phyloP scores from a whole-genome alignment of 2,888 invertebrate genomes.

The Cenopis cana region DNA sequence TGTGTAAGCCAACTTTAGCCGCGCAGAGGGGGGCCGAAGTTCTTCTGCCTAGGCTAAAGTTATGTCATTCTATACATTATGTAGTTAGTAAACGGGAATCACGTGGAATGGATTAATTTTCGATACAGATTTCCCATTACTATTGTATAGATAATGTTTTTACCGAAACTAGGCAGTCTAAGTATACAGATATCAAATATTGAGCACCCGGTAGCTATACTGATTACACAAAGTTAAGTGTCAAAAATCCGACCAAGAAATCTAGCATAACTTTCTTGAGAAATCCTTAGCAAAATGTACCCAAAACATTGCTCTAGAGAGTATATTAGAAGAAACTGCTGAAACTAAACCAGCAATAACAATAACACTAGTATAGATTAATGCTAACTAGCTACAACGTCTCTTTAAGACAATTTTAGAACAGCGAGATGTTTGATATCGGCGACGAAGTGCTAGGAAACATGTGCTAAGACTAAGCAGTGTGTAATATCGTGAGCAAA shows the following conservation, averaged over 20 bases:
- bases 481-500: slow-evolving; percentile 31
- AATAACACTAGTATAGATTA: not conserved
- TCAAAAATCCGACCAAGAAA: too few species aligned
- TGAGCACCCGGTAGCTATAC: too few species aligned
- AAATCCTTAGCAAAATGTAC: not conserved
- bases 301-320: not conserved
- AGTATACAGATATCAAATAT: too few species aligned
- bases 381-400: not conserved
- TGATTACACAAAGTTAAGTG: too few species aligned
- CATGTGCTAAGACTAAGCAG: slow-evolving; percentile 17
- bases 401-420: not conserved
- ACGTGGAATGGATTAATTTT: not conserved
- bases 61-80: slow-evolving; percentile 4
- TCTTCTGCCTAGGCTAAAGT: slow-evolving; percentile 34
- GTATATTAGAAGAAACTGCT: not conserved
- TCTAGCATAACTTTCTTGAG: too few species aligned
- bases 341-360: not conserved
- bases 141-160: too few species aligned
- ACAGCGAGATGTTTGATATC: not conserved
- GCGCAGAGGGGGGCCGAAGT: slow-evolving; percentile 51
- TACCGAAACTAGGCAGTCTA: too few species aligned
- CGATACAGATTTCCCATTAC: not conserved
- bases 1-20: slow-evolving; percentile 49
- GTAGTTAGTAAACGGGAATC: slow-evolving; percentile 20
- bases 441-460: slow-evolving; percentile 13